Evolutionary conservation across 2,797 vertebrate species (phyloP).

Genomic region (Coregonus suidteri): DNA sequence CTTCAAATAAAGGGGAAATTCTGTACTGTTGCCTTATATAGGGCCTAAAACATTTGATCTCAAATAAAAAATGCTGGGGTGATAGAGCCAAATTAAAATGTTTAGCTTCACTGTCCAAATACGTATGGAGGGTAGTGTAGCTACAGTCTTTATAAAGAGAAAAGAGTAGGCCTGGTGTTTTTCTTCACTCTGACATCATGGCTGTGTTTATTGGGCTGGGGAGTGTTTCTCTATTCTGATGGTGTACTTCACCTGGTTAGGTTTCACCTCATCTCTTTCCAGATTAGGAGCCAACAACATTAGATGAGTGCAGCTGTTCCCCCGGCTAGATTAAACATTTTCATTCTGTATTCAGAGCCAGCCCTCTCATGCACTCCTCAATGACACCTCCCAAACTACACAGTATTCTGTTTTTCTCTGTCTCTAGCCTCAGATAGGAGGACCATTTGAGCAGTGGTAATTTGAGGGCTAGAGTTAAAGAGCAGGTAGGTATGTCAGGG

Average conservation of each 20-base stretch:
- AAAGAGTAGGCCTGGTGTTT: too few relatives aligned
- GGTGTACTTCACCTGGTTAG: conserved; percentile 16
- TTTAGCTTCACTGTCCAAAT: not conserved
- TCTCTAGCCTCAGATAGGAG: conserved; percentile 30
- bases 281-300: conserved; percentile 14
- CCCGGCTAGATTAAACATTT: conserved; percentile 17
- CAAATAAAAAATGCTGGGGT: too few relatives aligned
- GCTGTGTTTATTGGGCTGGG: not conserved
- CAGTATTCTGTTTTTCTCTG: conserved; percentile 42
- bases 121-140: not conserved
- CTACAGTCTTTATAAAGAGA: not conserved
- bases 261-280: conserved; percentile 15
- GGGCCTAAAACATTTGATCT: too few relatives aligned
- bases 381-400: conserved; percentile 34
- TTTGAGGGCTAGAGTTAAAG: conserved; percentile 62
- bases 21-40: too few relatives aligned
- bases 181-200: not conserved
- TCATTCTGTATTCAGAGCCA: conserved; percentile 1
- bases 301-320: conserved; percentile 17
- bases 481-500: conserved; percentile 48
- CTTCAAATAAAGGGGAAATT: too few relatives aligned
- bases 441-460: conserved; percentile 46
- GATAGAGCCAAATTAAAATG: too few relatives aligned
- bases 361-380: conserved; percentile 16
- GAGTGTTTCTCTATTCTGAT: conserved; percentile 4